Base-by-base conservation (phyloP, 2,113 vertebrate species). In the Carassius carassius region DNA sequence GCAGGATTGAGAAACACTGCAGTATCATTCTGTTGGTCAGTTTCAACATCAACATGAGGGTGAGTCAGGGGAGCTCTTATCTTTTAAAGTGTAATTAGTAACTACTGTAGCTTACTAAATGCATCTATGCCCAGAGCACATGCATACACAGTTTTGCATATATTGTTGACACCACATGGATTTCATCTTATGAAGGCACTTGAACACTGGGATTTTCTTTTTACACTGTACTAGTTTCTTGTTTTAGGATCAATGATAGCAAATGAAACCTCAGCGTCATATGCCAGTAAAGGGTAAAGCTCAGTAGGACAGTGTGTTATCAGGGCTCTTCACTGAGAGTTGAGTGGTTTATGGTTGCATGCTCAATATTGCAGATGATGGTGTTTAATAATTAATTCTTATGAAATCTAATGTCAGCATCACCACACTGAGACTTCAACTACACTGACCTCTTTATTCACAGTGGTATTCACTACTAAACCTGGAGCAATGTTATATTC, bases 371-470 rank as follows among this genome's bases (percentile, higher is more conserved):
- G 87, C 90, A 90, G 88, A 87, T 90, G 87, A 86, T 90, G 60
- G 90, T 88, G 91, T 92, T 93, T 85, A 93, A 91, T 94, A 89
- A 93, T 93, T 92, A 77, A 92, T 85, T 81, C 79, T 88, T 84
- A 75, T 69, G 84, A 82, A 89, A 79, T 56, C 51, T 84, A 81
- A 91, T 85, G 87, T 75, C 5, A 67, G n/a, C 62, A 81, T 67
- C 41, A 81, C 44, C 63, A 35, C 14, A 51, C 3, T 54, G 16
- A 25, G 60, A 81, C 62, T 81, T 67, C 5, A 54, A 25, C 70
- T 81, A 81, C 79, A 81, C n/a, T 69, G 79, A 69, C 41, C 78
- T 21, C 63, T 69, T 81, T 51, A 35, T 69, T 49, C 19, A 10
- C 21, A 14, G 10, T n/a, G 23, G 14, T 35, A 32, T 14, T 70